Conservation (phyloP, 2,113 vertebrate species). For the Thalassoma bifasciatum region DNA sequence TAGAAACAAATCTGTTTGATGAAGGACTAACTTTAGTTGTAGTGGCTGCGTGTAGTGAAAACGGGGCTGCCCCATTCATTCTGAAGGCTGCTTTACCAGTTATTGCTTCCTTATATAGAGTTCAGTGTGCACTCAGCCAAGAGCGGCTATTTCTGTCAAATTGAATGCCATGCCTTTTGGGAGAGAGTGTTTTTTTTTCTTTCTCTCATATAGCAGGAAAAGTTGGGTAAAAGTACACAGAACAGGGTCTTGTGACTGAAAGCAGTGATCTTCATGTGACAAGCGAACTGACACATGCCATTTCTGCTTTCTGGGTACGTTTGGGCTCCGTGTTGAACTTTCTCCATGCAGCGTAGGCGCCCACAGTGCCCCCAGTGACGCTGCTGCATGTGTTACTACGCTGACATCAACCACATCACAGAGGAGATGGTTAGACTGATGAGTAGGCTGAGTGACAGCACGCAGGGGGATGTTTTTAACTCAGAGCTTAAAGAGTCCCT, state of each 20-base stretch:
- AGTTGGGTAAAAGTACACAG: conserved; percentile 33
- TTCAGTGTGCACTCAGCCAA: neutral
- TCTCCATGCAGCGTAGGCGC: conserved; percentile 7
- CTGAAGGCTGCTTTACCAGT: neutral
- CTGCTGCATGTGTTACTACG: conserved; percentile 39
- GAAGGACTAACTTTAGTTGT: neutral
- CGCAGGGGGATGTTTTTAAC: conserved; percentile 34
- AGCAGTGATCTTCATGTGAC: conserved; percentile 12
- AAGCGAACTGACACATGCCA: conserved; percentile 26
- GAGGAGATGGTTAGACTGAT: conserved; percentile 40
- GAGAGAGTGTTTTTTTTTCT: neutral
- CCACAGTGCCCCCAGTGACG: conserved; percentile 32
- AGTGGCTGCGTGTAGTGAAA: conserved; percentile 13
- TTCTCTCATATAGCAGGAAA: too few relatives aligned
- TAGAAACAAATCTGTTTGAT: too few relatives aligned
- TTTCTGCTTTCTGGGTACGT: conserved; percentile 11
- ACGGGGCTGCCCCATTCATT: conserved; percentile 39
- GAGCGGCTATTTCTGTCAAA: conserved; percentile 13
- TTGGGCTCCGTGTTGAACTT: conserved; percentile 18
- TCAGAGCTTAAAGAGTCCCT: conserved; percentile 43
- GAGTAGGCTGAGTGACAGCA: conserved; percentile 45
- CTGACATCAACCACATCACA: conserved; percentile 63
- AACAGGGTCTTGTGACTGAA: conserved; percentile 43
- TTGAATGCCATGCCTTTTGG: neutral
- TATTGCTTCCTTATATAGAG: conserved; percentile 16